Evolutionary conservation across 1,140 invertebrate species (phyloP).

Genomic region (Euura saliciscinereae): DNA sequence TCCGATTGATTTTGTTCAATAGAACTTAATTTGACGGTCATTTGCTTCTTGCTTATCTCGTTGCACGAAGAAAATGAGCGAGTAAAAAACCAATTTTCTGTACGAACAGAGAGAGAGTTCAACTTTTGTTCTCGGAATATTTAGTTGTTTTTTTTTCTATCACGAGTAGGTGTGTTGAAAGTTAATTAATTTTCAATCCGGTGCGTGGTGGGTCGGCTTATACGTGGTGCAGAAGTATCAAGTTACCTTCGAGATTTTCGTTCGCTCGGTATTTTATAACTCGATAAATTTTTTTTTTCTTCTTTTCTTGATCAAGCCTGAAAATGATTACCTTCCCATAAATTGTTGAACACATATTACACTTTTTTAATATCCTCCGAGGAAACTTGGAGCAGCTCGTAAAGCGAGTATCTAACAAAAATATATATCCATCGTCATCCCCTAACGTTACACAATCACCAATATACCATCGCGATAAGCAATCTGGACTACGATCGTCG

Average conservation of each 20-base stretch:
- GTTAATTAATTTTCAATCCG: not conserved
- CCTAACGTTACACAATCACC: not conserved
- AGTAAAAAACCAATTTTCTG: too few relatives aligned
- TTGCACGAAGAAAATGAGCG: too few relatives aligned
- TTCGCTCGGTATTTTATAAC: not conserved
- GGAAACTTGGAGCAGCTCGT: conserved; percentile 25
- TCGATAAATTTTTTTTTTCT: not conserved
- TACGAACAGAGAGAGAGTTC: too few relatives aligned
- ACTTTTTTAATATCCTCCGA: conserved; percentile 23
- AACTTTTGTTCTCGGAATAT: too few relatives aligned
- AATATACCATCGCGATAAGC: not conserved
- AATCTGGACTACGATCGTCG: not conserved
- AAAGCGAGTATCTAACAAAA: conserved; percentile 34
- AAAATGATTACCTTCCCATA: conserved; percentile 35
- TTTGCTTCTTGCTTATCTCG: too few relatives aligned
- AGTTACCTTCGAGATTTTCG: conserved; percentile 6
- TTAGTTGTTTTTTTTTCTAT: not conserved
- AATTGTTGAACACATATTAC: conserved; percentile 39
- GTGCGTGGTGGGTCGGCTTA: not conserved
- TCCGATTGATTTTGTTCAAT: too few relatives aligned
- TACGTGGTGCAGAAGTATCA: not conserved
- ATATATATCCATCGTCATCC: conserved; percentile 12
- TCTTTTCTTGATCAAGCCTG: conserved; percentile 9
- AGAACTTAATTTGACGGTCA: too few relatives aligned
- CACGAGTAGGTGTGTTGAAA: not conserved